Evolutionary conservation across 2,888 invertebrate genomes (phyloP), one percentile per base, ranked within the genome.

Genomic region (Lucinisca nassula): DNA sequence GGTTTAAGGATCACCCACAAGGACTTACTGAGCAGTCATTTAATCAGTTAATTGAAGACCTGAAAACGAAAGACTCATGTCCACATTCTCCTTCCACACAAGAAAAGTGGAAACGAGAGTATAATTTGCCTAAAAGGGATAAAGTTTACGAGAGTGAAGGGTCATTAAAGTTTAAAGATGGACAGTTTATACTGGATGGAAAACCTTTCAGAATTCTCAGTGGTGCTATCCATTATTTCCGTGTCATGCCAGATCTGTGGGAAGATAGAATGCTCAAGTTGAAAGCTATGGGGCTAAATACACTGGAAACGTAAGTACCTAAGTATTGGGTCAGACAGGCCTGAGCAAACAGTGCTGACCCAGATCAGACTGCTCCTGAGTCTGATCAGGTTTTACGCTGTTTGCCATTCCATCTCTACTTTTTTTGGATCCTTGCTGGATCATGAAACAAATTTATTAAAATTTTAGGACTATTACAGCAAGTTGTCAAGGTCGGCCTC

Each of bases 211-310:
- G 91, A 35, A 92, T 96, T 38, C 85, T 96, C 12, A 95, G 95
- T 90, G 95, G 95, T 2, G 93, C 95, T 6, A 90, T 95, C 82
- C 96, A 96, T 85, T 96, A 96, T 81, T 96, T 95, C 88, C 89
- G 96, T 14, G 92, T 95, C 24, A 89, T 93, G 0, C 94, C 92
- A 0, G 92, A 94, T 32, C 94, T 95, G 79, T 96, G 96, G 96
- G 80, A 88, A 74, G 95, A 95, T 83, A 84, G 94, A n/a, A 90
- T 96, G 88, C 51, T 87, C 70, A 95, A 95, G 81, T 84, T 95
- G 90, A 95, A 95, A 83, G 94, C 95, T 6, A 92, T 93, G 87
- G 95, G 96, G 2, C 88, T 96, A 27, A 96, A 96, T 85, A 94
- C 95, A 40, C 85, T 96, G 0, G 95, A 96, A 90, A 96, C 95